Evolutionary conservation across 2,113 vertebrate species (phyloP), one percentile per base, ranked within the genome.

Genomic region (Notothenia coriiceps): DNA sequence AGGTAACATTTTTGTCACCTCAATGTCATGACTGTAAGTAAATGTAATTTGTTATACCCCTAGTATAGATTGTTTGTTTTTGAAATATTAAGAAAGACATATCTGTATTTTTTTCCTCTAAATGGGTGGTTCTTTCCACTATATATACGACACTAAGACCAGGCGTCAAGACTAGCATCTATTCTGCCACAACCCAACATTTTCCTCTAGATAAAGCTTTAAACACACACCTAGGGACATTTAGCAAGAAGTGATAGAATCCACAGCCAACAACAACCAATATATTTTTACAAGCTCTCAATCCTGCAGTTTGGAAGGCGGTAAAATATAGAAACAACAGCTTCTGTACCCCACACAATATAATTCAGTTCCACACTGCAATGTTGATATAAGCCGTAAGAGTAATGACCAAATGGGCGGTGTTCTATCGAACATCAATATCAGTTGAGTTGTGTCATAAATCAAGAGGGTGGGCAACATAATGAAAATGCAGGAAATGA

Each of bases 341-440:
- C 68, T 52, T 81, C 56, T 78, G 44, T 47, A 64, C 15, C 79
- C 61, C 61, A 71, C 22, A 35, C 40, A 78, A 68, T 60, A 77
- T 81, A 69, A 82, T 85, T 71, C 64, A 77, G 43, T 68, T 74
- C 52, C 49, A 46, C 22, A 52, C 54, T 82, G 50, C 18, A 44
- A 69, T 85, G 70, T 55, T 79, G 46, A 35, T 68, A 77, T 51
- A 74, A 68, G 33, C 44, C 12, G 0, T 60, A 87, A 90, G 84
- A 91, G 68, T 80, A 90, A 91, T 87, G 72, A 67, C 59, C 63
- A 73, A 70, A 74, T 84, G 71, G 70, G 70, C 1, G 0, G 59
- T 73, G 88, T 83, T 68, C 74, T 84, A 75, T 83, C 83, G 52
- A 74, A 74, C 52, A 83, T 91, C 83, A 89, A 70, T 84, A 80